Conservation (phyloP, 2,888 invertebrate genomes). For the Exephanes ischioxanthus region DNA sequence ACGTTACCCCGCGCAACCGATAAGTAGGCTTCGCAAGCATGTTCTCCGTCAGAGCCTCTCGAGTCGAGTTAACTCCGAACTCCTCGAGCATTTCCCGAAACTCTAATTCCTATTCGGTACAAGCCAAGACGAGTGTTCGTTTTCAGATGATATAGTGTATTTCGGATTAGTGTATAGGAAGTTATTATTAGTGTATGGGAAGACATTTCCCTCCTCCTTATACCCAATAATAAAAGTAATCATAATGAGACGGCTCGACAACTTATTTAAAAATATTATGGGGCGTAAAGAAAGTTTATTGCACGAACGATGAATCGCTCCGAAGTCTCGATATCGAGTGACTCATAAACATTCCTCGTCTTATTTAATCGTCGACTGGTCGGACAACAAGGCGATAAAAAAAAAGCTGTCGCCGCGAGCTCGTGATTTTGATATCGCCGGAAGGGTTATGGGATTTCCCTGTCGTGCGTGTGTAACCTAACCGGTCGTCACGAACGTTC, state of each 20-base stretch:
- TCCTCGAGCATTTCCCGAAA: background rate
- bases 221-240: background rate
- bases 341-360: background rate
- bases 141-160: background rate
- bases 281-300: background rate
- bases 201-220: background rate
- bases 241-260: background rate
- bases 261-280: background rate
- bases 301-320: background rate
- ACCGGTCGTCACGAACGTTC: conserved; percentile 17
- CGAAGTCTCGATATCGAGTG: background rate
- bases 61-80: background rate
- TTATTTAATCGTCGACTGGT: background rate
- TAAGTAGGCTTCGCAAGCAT: conserved; percentile 11
- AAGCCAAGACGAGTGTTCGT: background rate
- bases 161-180: background rate
- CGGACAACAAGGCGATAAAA: background rate
- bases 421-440: conserved; percentile 1
- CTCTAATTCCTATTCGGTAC: background rate
- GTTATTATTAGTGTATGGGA: background rate
- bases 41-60: conserved; percentile 3
- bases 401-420: conserved; percentile 10
- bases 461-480: background rate
- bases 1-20: conserved; percentile 11
- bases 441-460: background rate